Evolutionary conservation across 2,113 vertebrate genomes (phyloP).

Genomic region (Anarrhichthys ocellatus): DNA sequence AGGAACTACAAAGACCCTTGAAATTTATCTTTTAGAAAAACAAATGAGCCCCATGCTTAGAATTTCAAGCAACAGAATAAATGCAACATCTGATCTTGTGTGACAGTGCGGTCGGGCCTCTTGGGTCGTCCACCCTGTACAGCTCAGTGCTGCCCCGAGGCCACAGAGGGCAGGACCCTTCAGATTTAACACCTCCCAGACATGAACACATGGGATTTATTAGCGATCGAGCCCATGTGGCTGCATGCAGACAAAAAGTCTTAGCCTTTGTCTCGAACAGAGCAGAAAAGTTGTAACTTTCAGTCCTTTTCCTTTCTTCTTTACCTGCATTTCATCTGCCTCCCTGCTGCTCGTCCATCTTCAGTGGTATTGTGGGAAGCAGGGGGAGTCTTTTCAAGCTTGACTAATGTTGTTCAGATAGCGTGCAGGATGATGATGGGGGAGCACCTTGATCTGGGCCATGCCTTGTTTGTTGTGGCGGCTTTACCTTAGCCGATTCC

Average conservation of each 20-base stretch:
- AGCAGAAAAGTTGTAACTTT: constrained; percentile 50
- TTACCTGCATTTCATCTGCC: constrained; percentile 66
- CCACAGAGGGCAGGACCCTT: constrained; percentile 63
- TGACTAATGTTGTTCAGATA: constrained; percentile 77
- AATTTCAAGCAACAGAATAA: constrained; percentile 56
- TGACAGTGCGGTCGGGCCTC: constrained; percentile 65
- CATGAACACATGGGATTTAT: constrained; percentile 79
- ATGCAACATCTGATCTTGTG: constrained; percentile 65
- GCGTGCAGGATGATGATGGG: constrained; percentile 70
- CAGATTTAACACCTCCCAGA: constrained; percentile 77
- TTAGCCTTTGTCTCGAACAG: constrained; percentile 45
- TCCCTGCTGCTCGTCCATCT: constrained; percentile 69
- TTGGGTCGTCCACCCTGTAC: constrained; percentile 41
- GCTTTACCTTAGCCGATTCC: constrained; percentile 48
- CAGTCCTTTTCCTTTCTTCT: constrained; percentile 43
- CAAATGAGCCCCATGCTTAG: constrained; percentile 43
- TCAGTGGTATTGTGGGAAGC: constrained; percentile 55
- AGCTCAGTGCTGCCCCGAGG: constrained; percentile 66
- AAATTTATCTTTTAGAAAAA: constrained; percentile 20
- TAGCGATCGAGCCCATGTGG: constrained; percentile 64
- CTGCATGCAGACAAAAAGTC: constrained; percentile 45
- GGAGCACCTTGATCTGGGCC: constrained; percentile 73
- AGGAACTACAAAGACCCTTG: constrained; percentile 23
- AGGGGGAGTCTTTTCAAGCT: constrained; percentile 64
- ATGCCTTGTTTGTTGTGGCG: constrained; percentile 65